These are phyloP conservation scores for Paratrypauchen microcephalus DNA, from an alignment of 2,797 vertebrate species.

Conservation along the genomic window DNA sequence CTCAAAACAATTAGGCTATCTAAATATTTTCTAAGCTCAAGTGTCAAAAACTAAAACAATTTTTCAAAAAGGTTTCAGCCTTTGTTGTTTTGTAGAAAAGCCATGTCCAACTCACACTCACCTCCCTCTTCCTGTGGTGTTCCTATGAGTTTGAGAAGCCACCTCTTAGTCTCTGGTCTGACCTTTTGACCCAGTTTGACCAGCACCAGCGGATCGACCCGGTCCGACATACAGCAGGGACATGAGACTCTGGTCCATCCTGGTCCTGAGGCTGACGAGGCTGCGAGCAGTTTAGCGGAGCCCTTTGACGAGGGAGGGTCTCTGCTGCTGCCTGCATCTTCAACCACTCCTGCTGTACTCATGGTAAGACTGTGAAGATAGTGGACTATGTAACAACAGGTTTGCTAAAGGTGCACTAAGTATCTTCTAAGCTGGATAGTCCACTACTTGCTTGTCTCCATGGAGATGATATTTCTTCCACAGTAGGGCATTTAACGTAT, in stretches of 20 bases:
- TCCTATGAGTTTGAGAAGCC: conserved; percentile 75
- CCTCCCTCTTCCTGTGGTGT: conserved; percentile 73
- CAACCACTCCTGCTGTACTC: conserved; percentile 45
- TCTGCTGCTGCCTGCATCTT: conserved; percentile 9
- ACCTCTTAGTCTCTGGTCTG: conserved; percentile 75
- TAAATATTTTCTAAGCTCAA: neutral
- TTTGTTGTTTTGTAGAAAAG: neutral
- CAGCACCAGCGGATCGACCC: conserved; percentile 75
- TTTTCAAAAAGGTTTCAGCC: neutral
- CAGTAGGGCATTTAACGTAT: no score
- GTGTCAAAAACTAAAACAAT: neutral
- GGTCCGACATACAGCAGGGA: conserved; percentile 67
- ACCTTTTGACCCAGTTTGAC: conserved; percentile 71
- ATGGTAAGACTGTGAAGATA: conserved; percentile 50
- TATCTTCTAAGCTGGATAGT: neutral
- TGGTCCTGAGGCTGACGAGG: neutral
- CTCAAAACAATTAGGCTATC: neutral
- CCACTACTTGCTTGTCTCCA: no score
- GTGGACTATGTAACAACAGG: neutral
- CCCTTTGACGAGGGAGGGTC: neutral
- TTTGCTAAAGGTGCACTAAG: neutral
- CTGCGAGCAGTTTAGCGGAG: neutral
- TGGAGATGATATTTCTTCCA: no score
- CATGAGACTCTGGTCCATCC: conserved; percentile 77
- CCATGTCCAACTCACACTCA: conserved; percentile 35